Percentiles rank a stretch among this genome's conserved stretches.
Evolutionary conservation across 1,140 invertebrate genomes (phyloP).

Genomic region (Drosophila athabasca): DNA sequence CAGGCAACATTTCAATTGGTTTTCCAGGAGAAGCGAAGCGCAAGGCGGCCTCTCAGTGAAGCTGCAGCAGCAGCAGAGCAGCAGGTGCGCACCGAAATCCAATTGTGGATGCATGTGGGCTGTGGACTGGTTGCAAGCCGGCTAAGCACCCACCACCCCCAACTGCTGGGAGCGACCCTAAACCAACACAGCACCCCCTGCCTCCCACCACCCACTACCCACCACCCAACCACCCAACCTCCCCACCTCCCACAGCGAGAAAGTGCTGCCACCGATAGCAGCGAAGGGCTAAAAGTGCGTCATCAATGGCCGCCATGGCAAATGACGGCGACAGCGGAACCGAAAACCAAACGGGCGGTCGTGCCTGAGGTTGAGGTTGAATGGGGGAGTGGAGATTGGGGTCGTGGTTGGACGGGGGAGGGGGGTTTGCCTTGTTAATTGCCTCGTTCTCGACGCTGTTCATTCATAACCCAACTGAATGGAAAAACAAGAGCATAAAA

Average conservation of each 20-base stretch:
- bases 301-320: slow-evolving; percentile 80
- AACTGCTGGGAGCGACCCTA: slow-evolving; percentile 21
- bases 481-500: slow-evolving; percentile 17
- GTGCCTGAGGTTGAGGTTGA: neutral
- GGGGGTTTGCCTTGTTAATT: slow-evolving; percentile 59
- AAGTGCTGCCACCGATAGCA: slow-evolving; percentile 62
- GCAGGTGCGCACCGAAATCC: slow-evolving; percentile 70
- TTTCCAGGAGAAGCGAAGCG: slow-evolving; percentile 37
- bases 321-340: slow-evolving; percentile 51
- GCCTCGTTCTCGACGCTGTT: slow-evolving; percentile 51
- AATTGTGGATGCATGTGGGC: slow-evolving; percentile 50
- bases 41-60: slow-evolving; percentile 34
- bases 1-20: slow-evolving; percentile 69
- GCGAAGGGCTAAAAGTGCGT: slow-evolving; percentile 82
- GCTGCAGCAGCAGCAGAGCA: slow-evolving; percentile 34
- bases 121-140: slow-evolving; percentile 42
- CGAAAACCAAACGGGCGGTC: slow-evolving; percentile 33
- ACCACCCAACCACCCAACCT: slow-evolving; percentile 2
- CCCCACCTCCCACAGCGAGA: slow-evolving; percentile 26
- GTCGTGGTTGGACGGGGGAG: slow-evolving; percentile 19
- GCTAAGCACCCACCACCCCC: slow-evolving; percentile 17
- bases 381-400: slow-evolving; percentile 1
- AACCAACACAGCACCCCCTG: slow-evolving; percentile 7
- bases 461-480: slow-evolving; percentile 70
- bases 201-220: slow-evolving; percentile 2